Conservation (phyloP, 2,113 vertebrate genomes). For the Crocuta crocuta region DNA sequence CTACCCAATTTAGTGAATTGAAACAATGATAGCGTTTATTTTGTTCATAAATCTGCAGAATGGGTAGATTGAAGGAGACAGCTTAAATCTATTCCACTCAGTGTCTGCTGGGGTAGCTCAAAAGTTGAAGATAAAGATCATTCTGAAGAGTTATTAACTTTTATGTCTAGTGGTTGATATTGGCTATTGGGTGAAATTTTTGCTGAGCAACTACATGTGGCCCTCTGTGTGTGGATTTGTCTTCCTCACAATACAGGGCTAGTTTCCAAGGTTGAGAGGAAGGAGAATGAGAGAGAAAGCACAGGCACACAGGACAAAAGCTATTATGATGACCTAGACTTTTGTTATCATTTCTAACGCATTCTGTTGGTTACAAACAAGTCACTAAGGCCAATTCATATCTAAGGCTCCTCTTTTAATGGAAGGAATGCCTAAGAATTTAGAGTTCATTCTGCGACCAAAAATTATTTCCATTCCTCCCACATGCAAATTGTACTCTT, state of each 20-base stretch:
- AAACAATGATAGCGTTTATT: slow-evolving; percentile 14
- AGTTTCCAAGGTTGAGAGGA: not conserved
- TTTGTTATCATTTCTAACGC: slow-evolving; percentile 6
- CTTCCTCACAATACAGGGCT: not conserved
- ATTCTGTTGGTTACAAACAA: not conserved
- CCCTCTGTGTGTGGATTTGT: not conserved
- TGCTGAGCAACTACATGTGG: not conserved
- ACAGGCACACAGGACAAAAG: not conserved
- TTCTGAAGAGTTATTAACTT: not conserved
- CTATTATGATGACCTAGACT: not conserved
- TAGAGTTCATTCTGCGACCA: not conserved
- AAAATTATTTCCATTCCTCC: not conserved
- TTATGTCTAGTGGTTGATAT: not conserved
- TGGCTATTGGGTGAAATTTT: not conserved
- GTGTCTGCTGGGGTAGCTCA: not conserved
- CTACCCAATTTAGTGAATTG: not conserved
- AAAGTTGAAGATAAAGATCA: not conserved
- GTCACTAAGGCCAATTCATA: not conserved
- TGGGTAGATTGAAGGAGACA: not conserved
- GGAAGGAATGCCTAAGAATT: not conserved
- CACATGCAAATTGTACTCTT: not conserved
- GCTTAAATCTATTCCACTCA: not conserved
- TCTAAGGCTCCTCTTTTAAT: not conserved
- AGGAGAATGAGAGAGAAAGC: not conserved
- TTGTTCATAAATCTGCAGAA: not conserved